A percentile compares a stretch with the other conserved stretches of the same genome.
These are phyloP conservation scores for Philotrypesis tridentata DNA, from an alignment of 1,140 invertebrate genomes.

Conservation along the genomic window DNA sequence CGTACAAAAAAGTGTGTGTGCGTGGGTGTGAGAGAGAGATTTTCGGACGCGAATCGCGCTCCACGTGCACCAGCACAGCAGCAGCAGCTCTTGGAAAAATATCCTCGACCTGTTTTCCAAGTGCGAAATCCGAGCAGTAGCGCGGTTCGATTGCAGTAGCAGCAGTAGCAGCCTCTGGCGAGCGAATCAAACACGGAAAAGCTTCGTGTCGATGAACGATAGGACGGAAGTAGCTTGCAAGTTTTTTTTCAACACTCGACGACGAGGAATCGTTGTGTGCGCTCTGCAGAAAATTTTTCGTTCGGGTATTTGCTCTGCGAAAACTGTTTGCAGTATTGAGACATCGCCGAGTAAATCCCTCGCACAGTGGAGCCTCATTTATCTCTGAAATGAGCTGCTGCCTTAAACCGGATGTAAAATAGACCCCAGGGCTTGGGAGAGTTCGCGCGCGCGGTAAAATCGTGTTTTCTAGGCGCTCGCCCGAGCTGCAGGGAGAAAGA, in stretches of 20 bases:
- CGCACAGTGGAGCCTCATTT: background rate
- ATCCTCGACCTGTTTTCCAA: background rate
- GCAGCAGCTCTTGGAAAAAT: background rate
- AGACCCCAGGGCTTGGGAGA: background rate
- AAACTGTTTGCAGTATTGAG: background rate
- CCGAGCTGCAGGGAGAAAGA: background rate
- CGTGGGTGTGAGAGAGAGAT: too few relatives aligned
- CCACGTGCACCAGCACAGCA: background rate
- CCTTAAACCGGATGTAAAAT: slow-evolving; percentile 12
- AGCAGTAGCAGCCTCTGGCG: background rate
- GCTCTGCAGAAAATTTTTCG: background rate
- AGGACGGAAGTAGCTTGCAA: background rate
- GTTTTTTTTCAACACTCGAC: background rate
- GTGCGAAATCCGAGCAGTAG: background rate
- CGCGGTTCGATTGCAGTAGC: background rate
- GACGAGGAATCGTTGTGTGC: background rate
- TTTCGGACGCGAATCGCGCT: background rate
- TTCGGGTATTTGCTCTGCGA: background rate
- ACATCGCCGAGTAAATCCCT: background rate
- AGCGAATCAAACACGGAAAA: background rate
- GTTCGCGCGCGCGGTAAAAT: background rate
- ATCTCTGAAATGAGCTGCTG: slow-evolving; percentile 30
- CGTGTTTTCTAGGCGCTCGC: background rate
- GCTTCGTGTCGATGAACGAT: background rate
- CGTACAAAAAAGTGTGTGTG: too few relatives aligned